Percentiles rank a stretch among this genome's conserved stretches.
These are phyloP conservation scores for Zalophus californianus DNA, from an alignment of 2,797 vertebrate genomes.

Conservation along the genomic window DNA sequence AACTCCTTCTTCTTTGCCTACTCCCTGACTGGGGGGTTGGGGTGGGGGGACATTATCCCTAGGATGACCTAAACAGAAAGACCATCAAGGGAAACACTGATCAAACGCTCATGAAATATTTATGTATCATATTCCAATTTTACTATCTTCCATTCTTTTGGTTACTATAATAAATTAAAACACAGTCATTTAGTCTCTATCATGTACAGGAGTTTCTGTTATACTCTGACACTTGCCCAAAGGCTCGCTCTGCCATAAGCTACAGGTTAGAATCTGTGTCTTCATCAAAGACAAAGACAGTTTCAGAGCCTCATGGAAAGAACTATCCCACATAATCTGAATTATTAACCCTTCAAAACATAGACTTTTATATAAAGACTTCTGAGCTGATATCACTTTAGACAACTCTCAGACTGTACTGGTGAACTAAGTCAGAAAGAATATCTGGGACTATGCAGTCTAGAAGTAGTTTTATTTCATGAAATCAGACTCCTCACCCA, in stretches of 20 bases:
- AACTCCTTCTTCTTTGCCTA: constrained; percentile 45
- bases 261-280: background rate
- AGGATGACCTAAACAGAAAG: background rate
- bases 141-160: constrained; percentile 45
- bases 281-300: constrained; percentile 8
- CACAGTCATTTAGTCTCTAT: background rate
- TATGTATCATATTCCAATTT: constrained; percentile 26
- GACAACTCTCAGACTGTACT: constrained; percentile 24
- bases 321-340: background rate
- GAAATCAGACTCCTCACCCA: constrained; percentile 47
- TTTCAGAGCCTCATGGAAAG: background rate
- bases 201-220: constrained; percentile 31
- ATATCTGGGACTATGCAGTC: background rate
- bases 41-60: background rate
- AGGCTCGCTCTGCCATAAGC: background rate
- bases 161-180: constrained; percentile 57
- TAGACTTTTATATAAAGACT: background rate
- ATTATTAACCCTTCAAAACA: constrained; percentile 53
- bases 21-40: background rate
- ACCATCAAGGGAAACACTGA: background rate
- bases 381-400: constrained; percentile 15
- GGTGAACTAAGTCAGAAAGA: constrained; percentile 19
- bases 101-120: constrained; percentile 42
- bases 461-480: background rate
- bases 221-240: background rate